Evolutionary conservation across 2,797 vertebrate species (phyloP).

Genomic region (Danio albolineatus): DNA sequence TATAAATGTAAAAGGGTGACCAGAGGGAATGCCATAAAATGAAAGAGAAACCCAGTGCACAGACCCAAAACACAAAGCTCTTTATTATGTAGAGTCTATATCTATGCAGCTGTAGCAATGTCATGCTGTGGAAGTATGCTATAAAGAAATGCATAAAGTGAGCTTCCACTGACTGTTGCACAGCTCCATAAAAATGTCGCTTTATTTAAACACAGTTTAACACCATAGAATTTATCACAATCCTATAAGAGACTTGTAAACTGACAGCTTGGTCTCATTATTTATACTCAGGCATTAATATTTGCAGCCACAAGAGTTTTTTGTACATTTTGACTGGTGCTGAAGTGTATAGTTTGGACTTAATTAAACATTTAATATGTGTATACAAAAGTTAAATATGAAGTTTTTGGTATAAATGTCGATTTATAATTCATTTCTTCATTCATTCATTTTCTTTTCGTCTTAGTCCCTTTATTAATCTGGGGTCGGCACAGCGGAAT

Average conservation of each 20-base stretch:
- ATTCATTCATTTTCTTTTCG: no score
- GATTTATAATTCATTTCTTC: no score
- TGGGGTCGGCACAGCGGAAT: no score
- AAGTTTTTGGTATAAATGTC: no score
- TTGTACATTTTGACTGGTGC: no score
- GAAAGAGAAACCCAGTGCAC: neutral
- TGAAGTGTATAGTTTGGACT: no score
- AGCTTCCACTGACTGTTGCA: slow-evolving; percentile 16
- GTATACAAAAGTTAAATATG: no score
- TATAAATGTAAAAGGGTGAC: neutral
- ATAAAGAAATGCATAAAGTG: neutral
- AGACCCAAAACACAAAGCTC: slow-evolving; percentile 1
- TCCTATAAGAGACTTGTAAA: slow-evolving; percentile 30
- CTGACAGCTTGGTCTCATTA: neutral
- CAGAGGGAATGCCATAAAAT: slow-evolving; percentile 13
- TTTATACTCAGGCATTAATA: no score
- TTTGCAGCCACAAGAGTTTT: no score
- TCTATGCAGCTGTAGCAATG: neutral
- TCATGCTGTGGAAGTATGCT: neutral
- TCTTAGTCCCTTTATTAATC: no score
- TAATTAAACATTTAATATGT: no score
- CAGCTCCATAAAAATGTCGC: slow-evolving; percentile 13
- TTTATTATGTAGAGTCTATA: slow-evolving; percentile 1
- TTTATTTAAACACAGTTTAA: slow-evolving; percentile 34
- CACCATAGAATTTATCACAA: slow-evolving; percentile 9